A percentile compares a stretch with the other conserved stretches of the same genome.
Conservation (phyloP, 2,888 invertebrate genomes). For the Tenodera sinensis region DNA sequence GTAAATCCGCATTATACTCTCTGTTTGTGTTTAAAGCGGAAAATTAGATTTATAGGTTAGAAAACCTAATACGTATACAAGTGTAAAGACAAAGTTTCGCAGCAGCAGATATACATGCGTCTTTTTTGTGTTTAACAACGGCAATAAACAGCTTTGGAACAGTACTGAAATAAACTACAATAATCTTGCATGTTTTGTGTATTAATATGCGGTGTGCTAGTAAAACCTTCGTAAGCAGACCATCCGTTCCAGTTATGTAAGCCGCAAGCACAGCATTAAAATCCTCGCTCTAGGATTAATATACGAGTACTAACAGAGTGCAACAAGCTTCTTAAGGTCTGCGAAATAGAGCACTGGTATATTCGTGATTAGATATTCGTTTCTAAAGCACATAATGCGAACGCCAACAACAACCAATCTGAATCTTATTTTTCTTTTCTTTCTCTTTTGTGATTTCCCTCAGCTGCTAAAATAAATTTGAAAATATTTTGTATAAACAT, state of each 20-base stretch:
- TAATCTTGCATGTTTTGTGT: neutral
- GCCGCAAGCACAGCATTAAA: neutral
- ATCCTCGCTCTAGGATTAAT: neutral
- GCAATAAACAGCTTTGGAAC: neutral
- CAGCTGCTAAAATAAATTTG: no score
- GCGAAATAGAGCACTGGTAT: neutral
- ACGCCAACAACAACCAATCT: no score
- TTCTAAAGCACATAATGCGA: no score
- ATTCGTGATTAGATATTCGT: no score
- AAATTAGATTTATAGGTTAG: neutral
- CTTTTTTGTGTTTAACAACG: neutral
- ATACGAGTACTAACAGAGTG: neutral
- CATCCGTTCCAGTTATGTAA: neutral
- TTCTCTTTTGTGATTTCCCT: no score
- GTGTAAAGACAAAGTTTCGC: neutral
- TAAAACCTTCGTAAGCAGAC: neutral
- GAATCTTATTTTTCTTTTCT: no score
- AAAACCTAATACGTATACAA: neutral
- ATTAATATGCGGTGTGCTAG: neutral
- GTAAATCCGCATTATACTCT: neutral
- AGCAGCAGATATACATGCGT: neutral
- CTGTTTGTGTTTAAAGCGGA: neutral
- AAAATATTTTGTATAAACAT: no score
- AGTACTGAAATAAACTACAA: neutral
- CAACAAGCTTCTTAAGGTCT: neutral